phyloP scores from a whole-genome alignment of 2,797 vertebrate species.

The Karalla daura region DNA sequence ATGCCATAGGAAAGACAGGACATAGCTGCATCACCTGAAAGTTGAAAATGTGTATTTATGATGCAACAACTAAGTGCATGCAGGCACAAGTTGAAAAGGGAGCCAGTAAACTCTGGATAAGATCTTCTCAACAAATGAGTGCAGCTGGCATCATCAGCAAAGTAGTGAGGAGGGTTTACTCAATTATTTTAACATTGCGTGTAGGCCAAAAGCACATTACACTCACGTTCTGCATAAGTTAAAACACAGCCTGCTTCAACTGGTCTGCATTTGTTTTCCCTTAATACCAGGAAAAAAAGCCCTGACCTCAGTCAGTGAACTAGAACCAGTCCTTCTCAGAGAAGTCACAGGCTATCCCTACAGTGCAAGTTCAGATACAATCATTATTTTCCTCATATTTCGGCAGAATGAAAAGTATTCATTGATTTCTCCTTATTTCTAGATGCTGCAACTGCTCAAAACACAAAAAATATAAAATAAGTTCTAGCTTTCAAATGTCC shows the following conservation, averaged over 20 bases:
- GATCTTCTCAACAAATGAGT: constrained; percentile 23
- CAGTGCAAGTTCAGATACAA: neutral
- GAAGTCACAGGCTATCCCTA: neutral
- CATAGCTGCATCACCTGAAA: neutral
- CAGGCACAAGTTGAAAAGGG: neutral
- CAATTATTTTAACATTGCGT: constrained; percentile 19
- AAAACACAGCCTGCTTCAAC: neutral
- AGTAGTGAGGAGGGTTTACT: constrained; percentile 8
- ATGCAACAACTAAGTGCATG: neutral
- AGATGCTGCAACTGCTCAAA: neutral
- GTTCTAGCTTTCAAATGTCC: neutral
- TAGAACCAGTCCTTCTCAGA: neutral
- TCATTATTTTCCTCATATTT: neutral
- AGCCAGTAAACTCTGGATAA: constrained; percentile 29
- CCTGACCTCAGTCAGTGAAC: neutral
- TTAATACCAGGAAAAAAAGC: neutral
- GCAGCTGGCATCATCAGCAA: constrained; percentile 30
- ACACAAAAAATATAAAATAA: neutral
- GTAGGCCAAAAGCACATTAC: constrained; percentile 2
- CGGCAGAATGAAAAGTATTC: constrained; percentile 14
- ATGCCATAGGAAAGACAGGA: constrained; percentile 6
- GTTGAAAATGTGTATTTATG: too few relatives aligned
- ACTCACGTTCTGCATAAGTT: neutral
- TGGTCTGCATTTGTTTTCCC: neutral
- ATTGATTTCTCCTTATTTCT: too few relatives aligned